phyloP scores from a whole-genome alignment of 1,140 invertebrate species.

The Drosophila funebris region DNA sequence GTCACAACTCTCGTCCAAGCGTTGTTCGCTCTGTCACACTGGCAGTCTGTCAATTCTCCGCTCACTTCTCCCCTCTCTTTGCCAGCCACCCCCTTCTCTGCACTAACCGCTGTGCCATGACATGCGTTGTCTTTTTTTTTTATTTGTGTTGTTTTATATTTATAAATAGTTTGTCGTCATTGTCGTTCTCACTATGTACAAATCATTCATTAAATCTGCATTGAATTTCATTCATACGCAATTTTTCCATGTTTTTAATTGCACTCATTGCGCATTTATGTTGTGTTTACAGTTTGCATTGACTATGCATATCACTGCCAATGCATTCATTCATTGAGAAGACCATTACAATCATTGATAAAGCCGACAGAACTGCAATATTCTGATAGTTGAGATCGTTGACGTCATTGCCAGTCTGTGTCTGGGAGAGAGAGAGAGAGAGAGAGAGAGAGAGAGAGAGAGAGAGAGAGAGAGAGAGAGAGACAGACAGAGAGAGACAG shows the following conservation, averaged over 20 bases:
- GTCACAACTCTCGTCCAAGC: conserved; percentile 3
- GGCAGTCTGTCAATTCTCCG: neutral
- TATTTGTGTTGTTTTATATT: too few relatives aligned
- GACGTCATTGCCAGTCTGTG: too few relatives aligned
- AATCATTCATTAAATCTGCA: conserved; percentile 79
- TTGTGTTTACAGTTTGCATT: conserved; percentile 34
- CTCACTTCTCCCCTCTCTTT: neutral
- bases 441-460: too few relatives aligned
- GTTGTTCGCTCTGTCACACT: conserved; percentile 7
- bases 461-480: too few relatives aligned
- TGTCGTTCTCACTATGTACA: conserved; percentile 38
- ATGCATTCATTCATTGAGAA: too few relatives aligned
- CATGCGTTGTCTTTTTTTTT: neutral
- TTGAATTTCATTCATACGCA: conserved; percentile 70
- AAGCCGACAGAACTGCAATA: neutral
- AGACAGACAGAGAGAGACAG: too few relatives aligned
- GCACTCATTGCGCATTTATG: conserved; percentile 40
- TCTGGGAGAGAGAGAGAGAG: too few relatives aligned
- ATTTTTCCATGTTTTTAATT: conserved; percentile 51
- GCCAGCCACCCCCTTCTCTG: neutral
- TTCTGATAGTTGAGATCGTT: neutral
- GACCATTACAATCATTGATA: neutral
- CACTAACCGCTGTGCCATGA: neutral
- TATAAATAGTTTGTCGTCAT: conserved; percentile 73
- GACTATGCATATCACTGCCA: neutral